phyloP scores from a whole-genome alignment of 2,888 invertebrate genomes.

The Daptonema setosum region DNA sequence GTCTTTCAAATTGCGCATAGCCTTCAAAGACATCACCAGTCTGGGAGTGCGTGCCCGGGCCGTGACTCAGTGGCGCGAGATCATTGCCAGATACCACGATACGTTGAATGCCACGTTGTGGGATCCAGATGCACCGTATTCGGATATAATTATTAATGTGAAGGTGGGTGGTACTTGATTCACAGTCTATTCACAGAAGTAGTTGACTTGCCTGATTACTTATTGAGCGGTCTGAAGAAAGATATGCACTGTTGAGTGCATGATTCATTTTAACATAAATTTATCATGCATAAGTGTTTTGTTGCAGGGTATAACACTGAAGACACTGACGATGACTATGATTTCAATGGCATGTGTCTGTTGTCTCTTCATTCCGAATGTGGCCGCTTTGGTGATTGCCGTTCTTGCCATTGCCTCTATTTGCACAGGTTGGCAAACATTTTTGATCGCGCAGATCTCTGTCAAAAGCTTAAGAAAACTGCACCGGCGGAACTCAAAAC shows the following conservation, averaged over 20 bases:
- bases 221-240: too few relatives aligned
- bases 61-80: neutral
- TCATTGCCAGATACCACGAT: neutral
- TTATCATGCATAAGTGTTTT: too few relatives aligned
- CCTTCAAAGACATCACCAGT: neutral
- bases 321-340: neutral
- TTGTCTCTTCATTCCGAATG: neutral
- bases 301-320: neutral
- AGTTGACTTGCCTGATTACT: too few relatives aligned
- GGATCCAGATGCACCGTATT: slow-evolving; percentile 1
- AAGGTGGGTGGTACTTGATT: too few relatives aligned
- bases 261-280: too few relatives aligned
- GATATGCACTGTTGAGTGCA: too few relatives aligned
- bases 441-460: too few relatives aligned
- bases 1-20: neutral
- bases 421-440: neutral
- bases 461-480: too few relatives aligned
- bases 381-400: neutral
- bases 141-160: neutral
- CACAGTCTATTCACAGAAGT: too few relatives aligned
- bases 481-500: too few relatives aligned
- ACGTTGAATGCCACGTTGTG: neutral
- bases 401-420: neutral
- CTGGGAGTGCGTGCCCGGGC: neutral
- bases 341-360: neutral